Conservation (phyloP, 2,113 vertebrate genomes). For the Mesembrinibis cayennensis region DNA sequence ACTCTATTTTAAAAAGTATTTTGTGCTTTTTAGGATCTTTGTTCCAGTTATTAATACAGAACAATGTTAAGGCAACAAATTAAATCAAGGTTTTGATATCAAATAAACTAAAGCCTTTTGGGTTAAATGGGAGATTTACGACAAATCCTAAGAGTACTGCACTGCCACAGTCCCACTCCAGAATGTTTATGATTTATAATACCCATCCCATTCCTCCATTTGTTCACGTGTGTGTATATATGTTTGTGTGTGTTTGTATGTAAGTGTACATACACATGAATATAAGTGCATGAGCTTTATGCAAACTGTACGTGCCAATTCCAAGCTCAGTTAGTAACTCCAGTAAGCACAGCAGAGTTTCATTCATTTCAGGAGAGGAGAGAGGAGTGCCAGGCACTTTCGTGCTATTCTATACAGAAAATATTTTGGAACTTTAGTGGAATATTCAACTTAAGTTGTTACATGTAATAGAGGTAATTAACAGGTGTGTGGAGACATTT, state of each 20-base stretch:
- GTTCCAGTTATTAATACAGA: background rate
- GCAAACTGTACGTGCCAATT: background rate
- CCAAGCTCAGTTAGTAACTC: background rate
- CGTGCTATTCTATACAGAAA: background rate
- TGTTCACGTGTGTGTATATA: background rate
- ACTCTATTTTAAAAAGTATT: background rate
- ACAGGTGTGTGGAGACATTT: background rate
- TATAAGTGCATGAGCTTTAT: background rate
- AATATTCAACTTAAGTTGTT: background rate
- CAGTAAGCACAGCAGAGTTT: background rate
- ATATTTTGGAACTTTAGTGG: background rate
- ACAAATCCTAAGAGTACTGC: background rate
- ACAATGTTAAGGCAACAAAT: background rate
- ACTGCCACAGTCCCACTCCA: background rate
- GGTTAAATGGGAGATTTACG: background rate
- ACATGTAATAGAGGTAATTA: background rate
- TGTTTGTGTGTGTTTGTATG: background rate
- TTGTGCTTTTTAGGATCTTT: background rate
- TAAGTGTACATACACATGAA: background rate
- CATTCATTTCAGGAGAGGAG: background rate
- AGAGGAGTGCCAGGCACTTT: background rate
- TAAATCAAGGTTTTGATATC: background rate
- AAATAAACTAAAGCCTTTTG: background rate
- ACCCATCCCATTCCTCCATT: background rate
- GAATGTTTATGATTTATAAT: background rate